phyloP scores from a whole-genome alignment of 2,113 vertebrate species.

The Penelope pileata region DNA sequence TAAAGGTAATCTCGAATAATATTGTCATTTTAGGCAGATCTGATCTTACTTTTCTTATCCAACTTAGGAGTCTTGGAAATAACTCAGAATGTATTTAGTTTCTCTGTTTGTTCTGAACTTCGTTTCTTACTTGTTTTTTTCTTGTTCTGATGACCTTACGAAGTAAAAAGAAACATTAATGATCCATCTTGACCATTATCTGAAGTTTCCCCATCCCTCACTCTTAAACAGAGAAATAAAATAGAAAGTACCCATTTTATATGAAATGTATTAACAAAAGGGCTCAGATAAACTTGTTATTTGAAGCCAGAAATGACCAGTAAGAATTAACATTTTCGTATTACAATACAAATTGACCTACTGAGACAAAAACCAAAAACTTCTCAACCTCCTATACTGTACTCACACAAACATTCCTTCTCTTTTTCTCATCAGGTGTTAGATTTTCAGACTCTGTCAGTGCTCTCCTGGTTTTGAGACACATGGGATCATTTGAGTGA shows the following conservation, averaged over 20 bases:
- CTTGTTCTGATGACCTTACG: background rate
- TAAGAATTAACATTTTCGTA: constrained; percentile 45
- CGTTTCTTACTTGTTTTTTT: background rate
- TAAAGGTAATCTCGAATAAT: constrained; percentile 71
- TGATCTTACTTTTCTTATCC: background rate
- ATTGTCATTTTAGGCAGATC: constrained; percentile 47
- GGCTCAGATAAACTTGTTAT: background rate
- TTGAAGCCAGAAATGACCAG: constrained; percentile 5
- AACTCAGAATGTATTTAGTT: background rate
- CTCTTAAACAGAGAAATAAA: constrained; percentile 12
- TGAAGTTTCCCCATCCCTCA: background rate
- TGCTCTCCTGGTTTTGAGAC: background rate
- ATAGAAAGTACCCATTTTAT: constrained; percentile 6
- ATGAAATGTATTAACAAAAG: constrained; percentile 39
- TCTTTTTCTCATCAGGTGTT: background rate
- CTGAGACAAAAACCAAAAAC: background rate
- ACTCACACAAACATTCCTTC: background rate
- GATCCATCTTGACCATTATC: background rate
- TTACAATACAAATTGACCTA: background rate
- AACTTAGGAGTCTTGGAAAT: background rate
- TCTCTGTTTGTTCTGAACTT: constrained; percentile 22
- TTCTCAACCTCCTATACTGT: background rate
- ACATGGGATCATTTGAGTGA: constrained; percentile 13
- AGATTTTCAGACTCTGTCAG: background rate
- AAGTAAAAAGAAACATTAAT: background rate